Evolutionary conservation across 2,113 vertebrate genomes (phyloP).

Genomic region (Lota lota): DNA sequence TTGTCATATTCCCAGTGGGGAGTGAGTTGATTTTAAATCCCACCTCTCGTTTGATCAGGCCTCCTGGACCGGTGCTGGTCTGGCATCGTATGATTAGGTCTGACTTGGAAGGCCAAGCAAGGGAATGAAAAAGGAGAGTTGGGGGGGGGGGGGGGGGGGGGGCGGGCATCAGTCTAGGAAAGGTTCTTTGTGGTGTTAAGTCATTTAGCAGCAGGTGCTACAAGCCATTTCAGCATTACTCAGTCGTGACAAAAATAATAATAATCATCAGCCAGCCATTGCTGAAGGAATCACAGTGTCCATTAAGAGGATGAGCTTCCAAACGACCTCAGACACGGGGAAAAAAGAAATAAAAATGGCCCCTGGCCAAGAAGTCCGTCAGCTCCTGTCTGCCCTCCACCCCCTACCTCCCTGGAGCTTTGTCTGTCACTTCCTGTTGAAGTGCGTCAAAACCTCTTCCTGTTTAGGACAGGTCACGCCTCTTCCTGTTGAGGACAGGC

Average conservation of each 20-base stretch:
- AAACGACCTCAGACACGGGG: constrained; percentile 31
- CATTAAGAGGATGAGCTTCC: constrained; percentile 61
- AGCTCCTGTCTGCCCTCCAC: constrained; percentile 15
- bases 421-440: neutral
- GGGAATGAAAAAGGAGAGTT: neutral
- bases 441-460: too few relatives aligned
- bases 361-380: constrained; percentile 34
- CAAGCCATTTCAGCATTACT: constrained; percentile 55
- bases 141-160: constrained; percentile 15
- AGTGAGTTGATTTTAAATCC: constrained; percentile 3
- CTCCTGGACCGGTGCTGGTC: constrained; percentile 1
- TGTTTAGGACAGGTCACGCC: too few relatives aligned
- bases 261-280: constrained; percentile 49
- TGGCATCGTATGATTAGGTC: constrained; percentile 5
- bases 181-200: constrained; percentile 54
- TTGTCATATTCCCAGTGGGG: constrained; percentile 2
- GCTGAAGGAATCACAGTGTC: constrained; percentile 45
- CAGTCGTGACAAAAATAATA: constrained; percentile 31
- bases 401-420: neutral
- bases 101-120: neutral
- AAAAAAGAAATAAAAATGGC: constrained; percentile 41
- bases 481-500: too few relatives aligned
- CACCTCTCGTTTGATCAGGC: constrained; percentile 3
- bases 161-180: constrained; percentile 20
- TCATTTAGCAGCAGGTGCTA: constrained; percentile 53